Base-by-base conservation (phyloP, 2,888 invertebrate genomes). In the Teleogryllus oceanicus region DNA sequence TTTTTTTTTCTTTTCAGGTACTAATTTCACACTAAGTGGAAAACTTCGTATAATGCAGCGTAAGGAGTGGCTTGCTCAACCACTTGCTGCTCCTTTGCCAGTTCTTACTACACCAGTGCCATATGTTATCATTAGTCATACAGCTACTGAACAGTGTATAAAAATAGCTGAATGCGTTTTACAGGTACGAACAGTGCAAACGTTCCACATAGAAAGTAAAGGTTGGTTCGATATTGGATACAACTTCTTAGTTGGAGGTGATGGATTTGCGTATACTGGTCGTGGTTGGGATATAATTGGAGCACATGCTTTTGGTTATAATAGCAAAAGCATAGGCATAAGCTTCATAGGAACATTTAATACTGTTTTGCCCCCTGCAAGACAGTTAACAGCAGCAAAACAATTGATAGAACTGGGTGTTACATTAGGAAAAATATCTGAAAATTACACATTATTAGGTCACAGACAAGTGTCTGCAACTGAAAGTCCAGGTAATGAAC, bases 171-270 rank as follows among this genome's bases (percentile, higher is more conserved):
- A 81, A 49, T 83, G 83, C 74, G 74, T 79, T 21, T 77, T 78
- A 24, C 13, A 77, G n/a, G 80, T 82, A 1, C 89, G 92, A n/a
- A 85, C 88, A 49, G 90, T 92, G 78, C 94, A 94, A 86, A 90
- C 88, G 49, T 93, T 89, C 84, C 94, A 95, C 85, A 92, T 94
- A 74, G 93, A 93, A 83, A 89, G 90, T 49, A 87, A 86, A 80
- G 85, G 88, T 0, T 93, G 92, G 90, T 89, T 88, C 81, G 94
- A 94, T 84, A 94, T 94, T 49, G 92, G 89, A 0, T 94, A 93
- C 85, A 95, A 94, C 85, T 95, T 94, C 83, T 87, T 95, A 2
- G 90, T 95, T 3, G 95, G 94, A 0, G 94, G 94, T 11, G 94
- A 94, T 84, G 94, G 94, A 0, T 89, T 90, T 12, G 92, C 91